phyloP scores from a whole-genome alignment of 1,140 invertebrate species.

The Sarcophaga bullata region DNA sequence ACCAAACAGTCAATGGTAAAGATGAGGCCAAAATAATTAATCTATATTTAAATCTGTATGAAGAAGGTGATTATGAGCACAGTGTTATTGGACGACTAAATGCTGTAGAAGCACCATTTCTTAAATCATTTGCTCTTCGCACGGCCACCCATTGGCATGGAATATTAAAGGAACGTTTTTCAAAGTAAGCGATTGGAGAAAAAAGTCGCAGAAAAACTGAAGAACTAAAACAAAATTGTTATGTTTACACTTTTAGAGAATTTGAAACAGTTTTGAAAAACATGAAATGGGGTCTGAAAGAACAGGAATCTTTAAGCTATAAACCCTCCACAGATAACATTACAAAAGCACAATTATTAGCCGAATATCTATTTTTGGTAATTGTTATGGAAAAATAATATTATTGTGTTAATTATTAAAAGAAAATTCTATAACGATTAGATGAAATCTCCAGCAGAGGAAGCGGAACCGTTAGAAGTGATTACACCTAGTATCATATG shows the following conservation, averaged over 20 bases:
- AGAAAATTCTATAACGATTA: slow-evolving; percentile 64
- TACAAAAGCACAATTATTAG: slow-evolving; percentile 74
- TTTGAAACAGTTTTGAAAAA: slow-evolving; percentile 82
- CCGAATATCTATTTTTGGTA: slow-evolving; percentile 78
- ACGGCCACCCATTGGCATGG: slow-evolving; percentile 86
- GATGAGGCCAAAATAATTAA: slow-evolving; percentile 74
- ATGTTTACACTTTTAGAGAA: slow-evolving; percentile 71
- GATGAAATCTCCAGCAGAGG: slow-evolving; percentile 66
- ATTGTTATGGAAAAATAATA: slow-evolving; percentile 62
- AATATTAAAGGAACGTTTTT: slow-evolving; percentile 80
- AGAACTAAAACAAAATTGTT: background rate
- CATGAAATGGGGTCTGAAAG: slow-evolving; percentile 85
- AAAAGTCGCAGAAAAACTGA: background rate
- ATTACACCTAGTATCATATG: slow-evolving; percentile 72
- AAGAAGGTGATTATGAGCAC: slow-evolving; percentile 63
- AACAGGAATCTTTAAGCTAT: slow-evolving; percentile 68
- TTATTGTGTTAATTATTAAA: slow-evolving; percentile 29
- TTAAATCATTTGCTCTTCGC: slow-evolving; percentile 72
- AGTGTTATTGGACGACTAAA: slow-evolving; percentile 70
- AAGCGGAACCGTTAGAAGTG: slow-evolving; percentile 63
- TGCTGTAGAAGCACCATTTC: slow-evolving; percentile 70
- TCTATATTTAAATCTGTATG: slow-evolving; percentile 74
- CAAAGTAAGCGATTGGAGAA: slow-evolving; percentile 68
- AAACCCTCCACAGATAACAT: slow-evolving; percentile 71
- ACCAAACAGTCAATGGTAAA: slow-evolving; percentile 69